These are phyloP conservation scores for Brachypodius melanocephalos DNA, from an alignment of 2,113 vertebrate genomes.

Conservation along the genomic window DNA sequence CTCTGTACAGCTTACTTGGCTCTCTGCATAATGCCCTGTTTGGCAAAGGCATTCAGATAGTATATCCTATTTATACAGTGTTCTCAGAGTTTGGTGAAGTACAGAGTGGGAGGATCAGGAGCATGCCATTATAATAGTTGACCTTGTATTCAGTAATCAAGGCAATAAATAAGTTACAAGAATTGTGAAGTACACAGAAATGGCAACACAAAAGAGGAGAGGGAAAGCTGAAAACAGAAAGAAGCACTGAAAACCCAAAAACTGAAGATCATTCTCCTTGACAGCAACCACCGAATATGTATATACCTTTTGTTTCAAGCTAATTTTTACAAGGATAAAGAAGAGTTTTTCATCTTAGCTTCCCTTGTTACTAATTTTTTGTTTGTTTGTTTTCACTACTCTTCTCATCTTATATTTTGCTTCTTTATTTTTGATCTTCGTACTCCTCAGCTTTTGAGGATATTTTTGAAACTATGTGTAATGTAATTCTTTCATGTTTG, in stretches of 20 bases:
- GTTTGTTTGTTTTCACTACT: background rate
- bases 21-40: background rate
- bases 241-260: background rate
- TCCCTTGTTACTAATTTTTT: background rate
- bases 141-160: background rate
- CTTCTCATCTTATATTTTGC: background rate
- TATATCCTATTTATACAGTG: background rate
- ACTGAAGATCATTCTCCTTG: background rate
- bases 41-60: background rate
- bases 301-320: background rate
- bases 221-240: background rate
- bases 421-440: background rate
- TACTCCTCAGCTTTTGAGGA: background rate
- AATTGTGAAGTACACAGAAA: background rate
- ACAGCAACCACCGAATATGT: background rate
- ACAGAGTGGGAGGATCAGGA: background rate
- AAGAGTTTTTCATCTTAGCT: background rate
- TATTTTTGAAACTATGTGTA: background rate
- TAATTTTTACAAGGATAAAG: background rate
- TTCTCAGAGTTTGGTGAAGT: background rate
- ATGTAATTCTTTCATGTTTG: background rate
- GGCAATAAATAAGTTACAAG: background rate
- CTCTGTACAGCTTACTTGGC: background rate
- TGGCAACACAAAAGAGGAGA: background rate
- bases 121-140: background rate